Conservation (phyloP, 2,888 invertebrate species). For the Nebria brevicollis region DNA sequence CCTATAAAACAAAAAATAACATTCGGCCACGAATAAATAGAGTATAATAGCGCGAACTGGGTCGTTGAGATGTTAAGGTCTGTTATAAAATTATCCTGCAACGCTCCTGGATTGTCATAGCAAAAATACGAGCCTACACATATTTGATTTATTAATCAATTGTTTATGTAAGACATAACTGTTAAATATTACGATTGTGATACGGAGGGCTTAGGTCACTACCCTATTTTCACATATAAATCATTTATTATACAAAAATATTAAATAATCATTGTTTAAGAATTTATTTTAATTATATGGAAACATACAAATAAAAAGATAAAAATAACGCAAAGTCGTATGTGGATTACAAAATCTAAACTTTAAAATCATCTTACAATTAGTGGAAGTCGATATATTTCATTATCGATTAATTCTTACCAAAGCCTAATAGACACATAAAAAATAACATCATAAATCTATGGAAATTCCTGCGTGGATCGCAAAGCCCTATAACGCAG, state of each 20-base stretch:
- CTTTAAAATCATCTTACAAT: too few relatives aligned
- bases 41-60: conserved; percentile 88
- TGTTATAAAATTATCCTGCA: conserved; percentile 85
- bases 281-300: too few relatives aligned
- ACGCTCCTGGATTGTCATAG: conserved; percentile 94
- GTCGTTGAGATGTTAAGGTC: conserved; percentile 84
- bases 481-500: conserved; percentile 67
- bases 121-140: conserved; percentile 94
- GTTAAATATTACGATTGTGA: background rate
- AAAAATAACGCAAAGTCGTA: too few relatives aligned
- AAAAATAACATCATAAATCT: conserved; percentile 87
- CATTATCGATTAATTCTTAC: conserved; percentile 67
- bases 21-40: conserved; percentile 98
- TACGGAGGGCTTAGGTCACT: conserved; percentile 11
- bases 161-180: background rate
- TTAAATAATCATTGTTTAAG: too few relatives aligned
- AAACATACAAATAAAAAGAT: too few relatives aligned
- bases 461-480: conserved; percentile 78
- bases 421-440: conserved; percentile 96
- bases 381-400: background rate
- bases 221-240: background rate
- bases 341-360: too few relatives aligned
- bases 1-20: conserved; percentile 95
- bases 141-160: background rate
- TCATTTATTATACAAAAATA: too few relatives aligned